These are phyloP conservation scores for Aviceda subcristata DNA, from an alignment of 2,113 vertebrate species.

Conservation along the genomic window DNA sequence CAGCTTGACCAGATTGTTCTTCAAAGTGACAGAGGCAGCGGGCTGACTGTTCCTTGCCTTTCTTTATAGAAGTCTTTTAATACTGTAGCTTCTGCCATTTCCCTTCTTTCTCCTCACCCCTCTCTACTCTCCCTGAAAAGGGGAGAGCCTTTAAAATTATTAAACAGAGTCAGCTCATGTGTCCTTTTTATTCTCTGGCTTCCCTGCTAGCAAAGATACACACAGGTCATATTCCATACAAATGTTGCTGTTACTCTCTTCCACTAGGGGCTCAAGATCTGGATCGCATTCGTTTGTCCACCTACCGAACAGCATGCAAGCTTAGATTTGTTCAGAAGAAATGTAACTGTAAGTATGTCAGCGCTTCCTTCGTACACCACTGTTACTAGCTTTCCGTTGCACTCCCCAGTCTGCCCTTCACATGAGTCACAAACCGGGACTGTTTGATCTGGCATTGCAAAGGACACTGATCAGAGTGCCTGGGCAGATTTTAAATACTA, in stretches of 20 bases:
- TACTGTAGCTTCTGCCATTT: neutral
- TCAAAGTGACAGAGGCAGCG: conserved; percentile 8
- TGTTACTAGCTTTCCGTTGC: neutral
- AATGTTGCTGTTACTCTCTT: conserved; percentile 41
- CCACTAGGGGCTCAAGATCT: conserved; percentile 91
- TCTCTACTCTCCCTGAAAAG: neutral
- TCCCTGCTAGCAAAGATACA: neutral
- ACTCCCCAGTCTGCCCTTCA: neutral
- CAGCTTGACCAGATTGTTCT: conserved; percentile 46
- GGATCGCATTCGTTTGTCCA: conserved; percentile 96
- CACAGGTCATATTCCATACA: neutral
- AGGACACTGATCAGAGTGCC: neutral
- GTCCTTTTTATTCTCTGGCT: neutral
- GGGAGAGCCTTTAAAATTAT: conserved; percentile 9
- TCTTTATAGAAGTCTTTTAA: neutral
- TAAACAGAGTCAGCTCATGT: neutral
- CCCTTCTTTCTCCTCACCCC: neutral
- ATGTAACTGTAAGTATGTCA: conserved; percentile 90
- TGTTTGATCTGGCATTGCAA: neutral
- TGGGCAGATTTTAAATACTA: neutral
- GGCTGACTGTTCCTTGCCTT: neutral
- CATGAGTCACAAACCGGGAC: neutral
- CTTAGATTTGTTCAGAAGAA: conserved; percentile 98
- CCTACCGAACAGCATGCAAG: conserved; percentile 98
- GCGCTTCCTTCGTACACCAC: neutral